phyloP scores from a whole-genome alignment of 2,888 invertebrate species.

The Lithodes maja region DNA sequence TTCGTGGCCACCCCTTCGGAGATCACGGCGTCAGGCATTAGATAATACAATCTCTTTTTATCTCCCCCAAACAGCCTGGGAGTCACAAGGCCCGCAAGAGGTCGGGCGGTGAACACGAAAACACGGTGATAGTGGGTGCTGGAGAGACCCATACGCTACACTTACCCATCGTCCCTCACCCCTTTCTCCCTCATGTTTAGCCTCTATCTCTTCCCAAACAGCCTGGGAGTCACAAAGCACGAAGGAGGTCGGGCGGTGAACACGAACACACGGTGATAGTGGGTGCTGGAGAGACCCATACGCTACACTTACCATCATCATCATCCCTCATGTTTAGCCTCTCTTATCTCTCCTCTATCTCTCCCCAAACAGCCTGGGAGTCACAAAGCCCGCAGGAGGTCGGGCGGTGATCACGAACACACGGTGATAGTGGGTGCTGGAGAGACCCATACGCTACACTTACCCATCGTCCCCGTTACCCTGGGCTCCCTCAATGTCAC shows the following conservation, averaged over 20 bases:
- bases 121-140: slow-evolving; percentile 52
- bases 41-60: no score
- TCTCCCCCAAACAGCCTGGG: neutral
- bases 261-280: slow-evolving; percentile 63
- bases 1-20: no score
- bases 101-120: slow-evolving; percentile 59
- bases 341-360: neutral
- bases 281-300: slow-evolving; percentile 55
- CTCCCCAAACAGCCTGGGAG: neutral
- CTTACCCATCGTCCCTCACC: slow-evolving; percentile 63
- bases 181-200: neutral
- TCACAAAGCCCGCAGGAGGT: neutral
- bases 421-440: slow-evolving; percentile 51
- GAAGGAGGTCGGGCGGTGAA: slow-evolving; percentile 42
- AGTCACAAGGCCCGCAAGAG: slow-evolving; percentile 2
- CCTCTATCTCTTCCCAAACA: neutral
- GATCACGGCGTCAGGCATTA: no score
- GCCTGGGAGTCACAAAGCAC: neutral
- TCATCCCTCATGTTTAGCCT: slow-evolving; percentile 9
- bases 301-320: slow-evolving; percentile 61
- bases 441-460: slow-evolving; percentile 63
- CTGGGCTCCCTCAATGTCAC: slow-evolving; percentile 52
- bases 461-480: slow-evolving; percentile 65
- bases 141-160: slow-evolving; percentile 64
- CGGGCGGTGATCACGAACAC: slow-evolving; percentile 62